Conservation (phyloP, 2,888 invertebrate species). For the Ernsta delagoae region DNA sequence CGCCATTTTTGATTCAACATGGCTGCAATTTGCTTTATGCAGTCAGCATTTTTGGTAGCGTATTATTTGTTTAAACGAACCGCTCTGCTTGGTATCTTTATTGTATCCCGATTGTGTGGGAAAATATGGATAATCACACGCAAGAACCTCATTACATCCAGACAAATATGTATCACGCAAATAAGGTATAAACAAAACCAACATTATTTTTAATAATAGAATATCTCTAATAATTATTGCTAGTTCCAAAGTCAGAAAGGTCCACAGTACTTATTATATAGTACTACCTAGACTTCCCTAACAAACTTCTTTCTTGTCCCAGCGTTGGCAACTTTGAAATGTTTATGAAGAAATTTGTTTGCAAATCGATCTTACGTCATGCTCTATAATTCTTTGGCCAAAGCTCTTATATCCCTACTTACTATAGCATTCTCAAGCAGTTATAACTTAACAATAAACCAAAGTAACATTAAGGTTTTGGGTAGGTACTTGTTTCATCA, state of each 20-base stretch:
- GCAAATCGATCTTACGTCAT: background rate
- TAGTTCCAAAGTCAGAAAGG: too few species aligned
- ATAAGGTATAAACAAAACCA: too few species aligned
- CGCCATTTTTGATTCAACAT: conserved; percentile 74
- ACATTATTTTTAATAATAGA: too few species aligned
- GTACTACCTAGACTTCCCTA: too few species aligned
- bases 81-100: conserved; percentile 46
- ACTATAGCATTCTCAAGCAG: background rate
- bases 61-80: conserved; percentile 59
- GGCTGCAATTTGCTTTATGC: conserved; percentile 65
- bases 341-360: too few species aligned
- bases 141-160: background rate
- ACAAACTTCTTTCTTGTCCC: background rate
- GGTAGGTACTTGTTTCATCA: conserved; percentile 46
- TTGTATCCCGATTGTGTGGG: conserved; percentile 16
- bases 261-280: too few species aligned
- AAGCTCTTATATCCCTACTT: conserved; percentile 10
- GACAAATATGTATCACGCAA: too few species aligned
- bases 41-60: conserved; percentile 66
- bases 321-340: too few species aligned
- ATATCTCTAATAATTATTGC: too few species aligned
- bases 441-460: conserved; percentile 49
- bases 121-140: background rate
- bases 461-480: conserved; percentile 71
- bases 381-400: background rate